These are phyloP conservation scores for Takifugu rubripes DNA, from an alignment of 2,797 vertebrate species.

Conservation along the genomic window DNA sequence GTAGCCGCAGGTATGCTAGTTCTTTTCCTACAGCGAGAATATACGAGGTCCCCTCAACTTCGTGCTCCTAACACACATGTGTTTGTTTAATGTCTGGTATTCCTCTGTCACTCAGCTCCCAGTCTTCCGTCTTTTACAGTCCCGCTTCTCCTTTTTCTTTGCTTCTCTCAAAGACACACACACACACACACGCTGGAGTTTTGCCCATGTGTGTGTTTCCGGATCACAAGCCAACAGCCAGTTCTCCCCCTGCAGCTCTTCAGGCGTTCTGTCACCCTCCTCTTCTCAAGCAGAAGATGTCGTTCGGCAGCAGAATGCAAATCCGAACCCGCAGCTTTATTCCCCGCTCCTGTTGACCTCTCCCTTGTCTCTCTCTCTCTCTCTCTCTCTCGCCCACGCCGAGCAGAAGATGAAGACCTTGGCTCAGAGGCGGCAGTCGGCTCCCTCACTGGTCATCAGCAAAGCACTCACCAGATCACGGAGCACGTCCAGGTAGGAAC, in stretches of 20 bases:
- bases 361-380: slow-evolving; percentile 6
- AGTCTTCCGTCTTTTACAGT: slow-evolving; percentile 15
- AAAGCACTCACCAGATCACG: slow-evolving; percentile 89
- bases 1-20: slow-evolving; percentile 18
- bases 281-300: neutral
- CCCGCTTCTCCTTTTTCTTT: slow-evolving; percentile 44
- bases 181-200: neutral
- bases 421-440: slow-evolving; percentile 91
- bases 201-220: slow-evolving; percentile 20
- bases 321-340: neutral
- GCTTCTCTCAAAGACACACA: too few relatives aligned
- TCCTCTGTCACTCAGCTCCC: slow-evolving; percentile 8
- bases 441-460: slow-evolving; percentile 90
- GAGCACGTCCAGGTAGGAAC: slow-evolving; percentile 81
- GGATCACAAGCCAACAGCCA: slow-evolving; percentile 6
- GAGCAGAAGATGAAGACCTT: slow-evolving; percentile 91
- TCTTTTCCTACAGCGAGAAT: slow-evolving; percentile 15
- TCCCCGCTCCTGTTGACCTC: slow-evolving; percentile 9
- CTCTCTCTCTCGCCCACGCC: neutral
- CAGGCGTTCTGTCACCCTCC: neutral
- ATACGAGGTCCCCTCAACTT: neutral
- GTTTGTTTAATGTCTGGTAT: neutral
- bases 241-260: slow-evolving; percentile 10
- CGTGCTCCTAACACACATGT: neutral
- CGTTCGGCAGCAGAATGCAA: neutral